These are phyloP conservation scores for Trichomycterus rosablanca DNA, from an alignment of 2,113 vertebrate genomes.

Conservation along the genomic window DNA sequence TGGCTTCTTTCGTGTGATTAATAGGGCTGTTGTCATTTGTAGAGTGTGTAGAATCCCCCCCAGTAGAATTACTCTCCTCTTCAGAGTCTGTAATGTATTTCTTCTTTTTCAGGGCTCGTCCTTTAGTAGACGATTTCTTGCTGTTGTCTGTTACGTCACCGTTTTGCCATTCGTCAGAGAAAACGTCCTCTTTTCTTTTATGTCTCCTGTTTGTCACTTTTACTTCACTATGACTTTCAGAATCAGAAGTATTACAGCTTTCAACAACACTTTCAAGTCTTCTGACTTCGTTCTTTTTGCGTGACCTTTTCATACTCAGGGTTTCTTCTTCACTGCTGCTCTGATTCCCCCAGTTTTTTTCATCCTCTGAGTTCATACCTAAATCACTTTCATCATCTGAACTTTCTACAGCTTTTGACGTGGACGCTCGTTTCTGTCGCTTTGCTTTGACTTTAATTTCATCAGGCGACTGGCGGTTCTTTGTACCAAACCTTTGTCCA, in stretches of 20 bases:
- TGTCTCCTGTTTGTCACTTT: not conserved
- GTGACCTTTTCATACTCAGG: no score
- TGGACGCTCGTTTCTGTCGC: conserved; percentile 59
- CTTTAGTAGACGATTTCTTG: no score
- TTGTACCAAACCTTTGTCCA: conserved; percentile 58
- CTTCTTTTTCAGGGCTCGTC: not conserved
- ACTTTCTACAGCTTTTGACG: conserved; percentile 5
- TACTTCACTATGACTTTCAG: not conserved
- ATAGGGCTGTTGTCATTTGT: no score
- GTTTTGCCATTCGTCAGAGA: not conserved
- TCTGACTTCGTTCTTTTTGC: no score
- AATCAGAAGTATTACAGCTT: not conserved
- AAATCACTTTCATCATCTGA: not conserved
- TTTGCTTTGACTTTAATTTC: no score
- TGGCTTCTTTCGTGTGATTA: not conserved
- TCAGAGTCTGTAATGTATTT: not conserved
- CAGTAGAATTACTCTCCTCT: not conserved
- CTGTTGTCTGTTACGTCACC: not conserved
- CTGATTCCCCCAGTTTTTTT: not conserved
- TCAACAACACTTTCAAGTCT: not conserved
- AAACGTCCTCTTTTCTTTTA: not conserved
- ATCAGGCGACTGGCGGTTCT: no score
- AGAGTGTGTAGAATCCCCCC: no score
- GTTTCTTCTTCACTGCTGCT: not conserved
- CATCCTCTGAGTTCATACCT: not conserved